phyloP scores from a whole-genome alignment of 2,888 invertebrate species.

The Euproctis similis region DNA sequence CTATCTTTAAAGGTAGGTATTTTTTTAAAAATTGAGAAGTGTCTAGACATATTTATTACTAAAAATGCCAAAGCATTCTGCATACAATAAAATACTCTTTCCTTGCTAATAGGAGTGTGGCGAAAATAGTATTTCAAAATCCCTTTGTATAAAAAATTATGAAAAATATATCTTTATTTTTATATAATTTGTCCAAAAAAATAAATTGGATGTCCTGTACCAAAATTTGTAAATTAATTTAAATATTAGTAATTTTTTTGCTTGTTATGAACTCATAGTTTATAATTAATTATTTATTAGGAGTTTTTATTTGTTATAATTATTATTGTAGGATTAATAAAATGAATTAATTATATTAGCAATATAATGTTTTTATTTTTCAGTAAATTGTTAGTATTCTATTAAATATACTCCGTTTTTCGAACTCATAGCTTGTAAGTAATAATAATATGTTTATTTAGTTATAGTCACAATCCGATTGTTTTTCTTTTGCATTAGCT shows the following conservation, averaged over 20 bases:
- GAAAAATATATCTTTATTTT: slow-evolving; percentile 17
- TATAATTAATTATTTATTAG: slow-evolving; percentile 30
- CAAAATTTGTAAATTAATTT: slow-evolving; percentile 39
- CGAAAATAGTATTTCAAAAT: no score
- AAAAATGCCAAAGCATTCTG: not conserved
- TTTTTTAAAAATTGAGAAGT: no score
- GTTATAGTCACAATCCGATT: slow-evolving; percentile 13
- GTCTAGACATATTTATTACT: no score
- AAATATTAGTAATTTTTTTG: slow-evolving; percentile 14
- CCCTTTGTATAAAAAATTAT: no score
- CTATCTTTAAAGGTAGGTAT: no score
- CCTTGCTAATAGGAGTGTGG: no score
- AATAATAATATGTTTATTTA: slow-evolving; percentile 19
- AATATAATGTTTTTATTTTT: slow-evolving; percentile 19
- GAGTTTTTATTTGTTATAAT: slow-evolving; percentile 17
- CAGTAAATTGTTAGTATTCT: slow-evolving; percentile 34
- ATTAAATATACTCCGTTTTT: slow-evolving; percentile 19
- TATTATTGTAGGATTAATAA: slow-evolving; percentile 10
- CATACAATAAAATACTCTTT: slow-evolving; percentile 2
- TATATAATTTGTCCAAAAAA: slow-evolving; percentile 44
- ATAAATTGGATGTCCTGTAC: slow-evolving; percentile 65
- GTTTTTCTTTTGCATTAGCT: no score
- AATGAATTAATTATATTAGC: slow-evolving; percentile 8
- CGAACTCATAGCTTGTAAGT: slow-evolving; percentile 41
- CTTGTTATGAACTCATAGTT: slow-evolving; percentile 42